A percentile compares a stretch with the other conserved stretches of the same genome.
Conservation (phyloP, 1,140 invertebrate species). For the Drosophila grimshawi region DNA sequence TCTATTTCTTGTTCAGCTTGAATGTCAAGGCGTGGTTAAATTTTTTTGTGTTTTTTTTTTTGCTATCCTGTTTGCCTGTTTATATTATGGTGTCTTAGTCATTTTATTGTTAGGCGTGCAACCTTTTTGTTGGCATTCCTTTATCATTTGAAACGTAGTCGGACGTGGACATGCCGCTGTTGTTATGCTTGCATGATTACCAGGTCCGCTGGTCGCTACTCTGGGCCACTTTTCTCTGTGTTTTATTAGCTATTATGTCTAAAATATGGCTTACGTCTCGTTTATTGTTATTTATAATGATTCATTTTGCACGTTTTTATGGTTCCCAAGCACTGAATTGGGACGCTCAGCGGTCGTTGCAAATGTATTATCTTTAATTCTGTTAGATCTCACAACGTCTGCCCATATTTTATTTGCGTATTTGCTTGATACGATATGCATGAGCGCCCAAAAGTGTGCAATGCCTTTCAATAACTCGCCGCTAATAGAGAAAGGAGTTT, state of each 20-base stretch:
- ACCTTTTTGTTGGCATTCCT: conserved; percentile 55
- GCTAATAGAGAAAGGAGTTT: too few relatives aligned
- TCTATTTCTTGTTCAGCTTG: conserved; percentile 9
- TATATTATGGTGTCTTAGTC: conserved; percentile 31
- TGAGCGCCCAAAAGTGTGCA: conserved; percentile 1
- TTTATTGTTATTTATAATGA: conserved; percentile 82
- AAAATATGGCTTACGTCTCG: conserved; percentile 79
- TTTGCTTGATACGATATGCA: conserved; percentile 10
- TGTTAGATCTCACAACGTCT: background rate
- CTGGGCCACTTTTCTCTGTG: conserved; percentile 68
- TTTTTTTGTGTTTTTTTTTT: conserved; percentile 19
- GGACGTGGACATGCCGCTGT: conserved; percentile 67
- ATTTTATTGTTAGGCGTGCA: conserved; percentile 34
- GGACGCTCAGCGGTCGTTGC: conserved; percentile 40
- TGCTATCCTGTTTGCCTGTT: conserved; percentile 31
- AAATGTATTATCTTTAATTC: conserved; percentile 41
- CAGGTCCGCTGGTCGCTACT: conserved; percentile 9
- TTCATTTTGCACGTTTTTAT: conserved; percentile 79
- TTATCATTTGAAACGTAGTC: conserved; percentile 76
- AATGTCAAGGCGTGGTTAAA: conserved; percentile 30
- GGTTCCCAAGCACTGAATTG: conserved; percentile 60
- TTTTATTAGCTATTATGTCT: conserved; percentile 80
- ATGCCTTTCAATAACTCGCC: background rate
- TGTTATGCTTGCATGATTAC: conserved; percentile 74
- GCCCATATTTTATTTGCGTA: conserved; percentile 23